Evolutionary conservation across 2,113 vertebrate species (phyloP), one percentile per base, ranked within the genome.

Genomic region (Psammodynastes pulverulentus): DNA sequence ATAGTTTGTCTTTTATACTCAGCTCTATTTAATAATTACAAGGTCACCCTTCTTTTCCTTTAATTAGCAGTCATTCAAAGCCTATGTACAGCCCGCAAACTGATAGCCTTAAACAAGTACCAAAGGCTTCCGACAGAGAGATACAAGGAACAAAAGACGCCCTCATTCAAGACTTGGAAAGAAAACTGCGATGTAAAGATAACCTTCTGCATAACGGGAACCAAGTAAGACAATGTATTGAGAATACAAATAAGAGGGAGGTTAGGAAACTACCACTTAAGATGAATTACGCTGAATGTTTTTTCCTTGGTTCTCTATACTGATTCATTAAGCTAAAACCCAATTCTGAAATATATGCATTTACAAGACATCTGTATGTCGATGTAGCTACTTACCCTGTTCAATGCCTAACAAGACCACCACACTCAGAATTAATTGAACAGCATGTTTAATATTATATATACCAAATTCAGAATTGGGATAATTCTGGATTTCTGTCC

Each of bases 61-160:
- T 87, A 56, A 2, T 26, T 93, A 95, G 93, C 72, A 98, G 98
- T 93, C 98, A 98, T 94, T 98, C 98, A 1, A 98, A 98, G 95
- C 97, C 97, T 53, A 98, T 98, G 93, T 97, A 98, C 92, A 98
- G 98, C 95, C 99, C 98, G 95, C 91, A 92, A 89, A 95, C 97
- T 95, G 93, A 92, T 92, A 97, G 95, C 93, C 92, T 97, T 90
- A 97, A 96, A 67, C 97, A 97, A 23, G 97, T 96, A 84, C 98
- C 98, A 91, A 98, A 97, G 94, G 97, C 98, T 94, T 98, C 98
- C 92, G 98, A 99, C 93, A 98, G 98, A 89, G 98, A 99, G 95
- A 99, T 99, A 90, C 98, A 98, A 98, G 99, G 99, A 95, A 99
- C 99, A 85, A 99, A 99, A 97, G 98, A 99, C 86, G 99, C 99